Evolutionary conservation across 2,113 vertebrate genomes (phyloP), one percentile per base, ranked within the genome.

Genomic region (Hyperoodon ampullatus): DNA sequence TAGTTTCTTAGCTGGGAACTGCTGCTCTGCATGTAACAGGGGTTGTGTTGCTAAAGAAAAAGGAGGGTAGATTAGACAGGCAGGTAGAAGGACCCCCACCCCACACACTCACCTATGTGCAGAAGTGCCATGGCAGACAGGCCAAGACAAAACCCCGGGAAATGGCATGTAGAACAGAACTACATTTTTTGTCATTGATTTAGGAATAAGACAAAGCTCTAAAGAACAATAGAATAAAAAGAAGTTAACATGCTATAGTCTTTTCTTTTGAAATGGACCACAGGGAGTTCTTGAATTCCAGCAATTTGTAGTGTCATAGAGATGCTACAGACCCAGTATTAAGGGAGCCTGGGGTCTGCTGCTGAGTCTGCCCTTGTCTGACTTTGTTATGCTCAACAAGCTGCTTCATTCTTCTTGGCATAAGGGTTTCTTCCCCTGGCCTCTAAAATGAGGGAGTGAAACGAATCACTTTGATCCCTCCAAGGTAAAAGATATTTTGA

Each of bases 221-320:
- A 23, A 68, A 47, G 94, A 77, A 83, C 60, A 47, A 53, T 16
- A 35, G 30, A 68, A 18, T 81, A 61, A 70, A 94, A 92, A 77
- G 42, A 94, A 96, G 50, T 53, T 78, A 88, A 16, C 10, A 14
- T 77, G 77, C 50, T 42, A 0, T 14, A 30, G 80, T n/a, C 26
- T 14, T 70, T 70, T 87, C 53, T 92, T 47, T 68, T 50, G 10
- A 53, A 93, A 88, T 35, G 72, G 63, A 88, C 42, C 42, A 16
- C 24, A 84, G 60, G 30, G 47, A 87, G 44, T 90, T 94, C 84
- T 75, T n/a, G 1, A 88, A 53, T 63, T 60, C 61, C 5, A 93
- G 75, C 23, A 33, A 39, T 91, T 85, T 35, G 4, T 88, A 53
- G 30, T 33, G 7, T 55, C n/a, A 14, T 78, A 81, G 66, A 90